phyloP scores from a whole-genome alignment of 2,888 invertebrate genomes.

The Rhyacophila evoluta region DNA sequence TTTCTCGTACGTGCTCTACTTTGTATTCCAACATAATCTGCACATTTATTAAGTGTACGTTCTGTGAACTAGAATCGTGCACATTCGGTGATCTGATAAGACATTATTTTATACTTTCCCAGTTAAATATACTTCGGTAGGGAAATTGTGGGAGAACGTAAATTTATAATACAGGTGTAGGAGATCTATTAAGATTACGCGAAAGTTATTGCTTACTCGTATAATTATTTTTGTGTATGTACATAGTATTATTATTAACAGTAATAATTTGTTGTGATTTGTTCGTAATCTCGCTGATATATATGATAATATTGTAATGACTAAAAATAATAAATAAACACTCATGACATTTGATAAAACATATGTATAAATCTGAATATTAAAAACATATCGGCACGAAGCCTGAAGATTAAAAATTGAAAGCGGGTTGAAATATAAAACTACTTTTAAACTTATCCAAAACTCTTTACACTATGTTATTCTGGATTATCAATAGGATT shows the following conservation, averaged over 20 bases:
- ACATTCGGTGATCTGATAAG: not conserved
- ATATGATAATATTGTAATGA: no score
- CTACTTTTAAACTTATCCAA: no score
- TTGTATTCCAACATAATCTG: not conserved
- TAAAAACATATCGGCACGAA: no score
- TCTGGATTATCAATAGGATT: no score
- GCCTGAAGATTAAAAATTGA: no score
- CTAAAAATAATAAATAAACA: no score
- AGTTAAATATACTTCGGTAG: not conserved
- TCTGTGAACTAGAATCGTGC: not conserved
- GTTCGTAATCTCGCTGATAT: no score
- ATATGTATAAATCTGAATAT: no score
- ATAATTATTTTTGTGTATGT: not conserved
- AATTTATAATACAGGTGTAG: slow-evolving; percentile 4
- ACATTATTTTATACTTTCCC: not conserved
- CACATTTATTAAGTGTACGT: not conserved
- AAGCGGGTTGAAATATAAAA: no score
- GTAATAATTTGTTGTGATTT: no score
- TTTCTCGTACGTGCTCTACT: not conserved
- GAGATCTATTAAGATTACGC: slow-evolving; percentile 5
- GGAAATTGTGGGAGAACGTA: not conserved
- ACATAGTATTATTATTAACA: not conserved
- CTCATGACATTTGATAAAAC: no score
- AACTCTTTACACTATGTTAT: no score
- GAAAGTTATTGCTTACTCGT: not conserved